phyloP scores from a whole-genome alignment of 2,797 vertebrate genomes.

The Tokudaia muenninki region DNA sequence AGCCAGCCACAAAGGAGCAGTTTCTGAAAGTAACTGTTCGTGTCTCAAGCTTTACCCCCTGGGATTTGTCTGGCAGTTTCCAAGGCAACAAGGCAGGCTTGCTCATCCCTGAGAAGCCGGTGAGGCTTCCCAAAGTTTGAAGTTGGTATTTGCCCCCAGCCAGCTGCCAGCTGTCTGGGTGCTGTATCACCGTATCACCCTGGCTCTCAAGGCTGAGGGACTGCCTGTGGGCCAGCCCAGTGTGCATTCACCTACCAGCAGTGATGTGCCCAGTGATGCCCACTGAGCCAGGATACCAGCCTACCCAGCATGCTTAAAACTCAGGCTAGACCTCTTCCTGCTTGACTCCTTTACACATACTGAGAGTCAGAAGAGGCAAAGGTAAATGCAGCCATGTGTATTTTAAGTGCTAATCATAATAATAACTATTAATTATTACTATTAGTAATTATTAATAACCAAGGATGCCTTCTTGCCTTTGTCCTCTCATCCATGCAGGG shows the following conservation, averaged over 20 bases:
- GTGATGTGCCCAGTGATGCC: not conserved
- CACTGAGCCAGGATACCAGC: not conserved
- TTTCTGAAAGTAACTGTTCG: constrained; percentile 61
- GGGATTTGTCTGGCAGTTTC: constrained; percentile 71
- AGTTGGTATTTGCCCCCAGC: constrained; percentile 55
- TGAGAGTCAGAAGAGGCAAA: not conserved
- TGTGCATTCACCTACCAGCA: not conserved
- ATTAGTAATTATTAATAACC: not conserved
- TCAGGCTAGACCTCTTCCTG: not conserved
- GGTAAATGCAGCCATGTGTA: not conserved
- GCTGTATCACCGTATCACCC: not conserved
- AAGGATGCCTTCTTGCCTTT: not conserved
- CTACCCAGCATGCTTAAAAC: not conserved
- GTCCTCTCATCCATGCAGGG: not conserved
- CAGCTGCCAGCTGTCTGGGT: not conserved
- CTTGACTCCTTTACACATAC: not conserved
- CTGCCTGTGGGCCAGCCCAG: not conserved
- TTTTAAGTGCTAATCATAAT: not conserved
- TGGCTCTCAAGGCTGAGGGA: not conserved
- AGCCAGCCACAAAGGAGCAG: constrained; percentile 83
- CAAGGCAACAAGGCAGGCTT: constrained; percentile 81
- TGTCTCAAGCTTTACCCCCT: constrained; percentile 74
- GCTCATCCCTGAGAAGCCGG: constrained; percentile 62
- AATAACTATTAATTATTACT: not conserved
- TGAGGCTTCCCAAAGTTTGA: constrained; percentile 35